Conservation (phyloP, 2,888 invertebrate genomes). For the Chrysopilus asiliformis region DNA sequence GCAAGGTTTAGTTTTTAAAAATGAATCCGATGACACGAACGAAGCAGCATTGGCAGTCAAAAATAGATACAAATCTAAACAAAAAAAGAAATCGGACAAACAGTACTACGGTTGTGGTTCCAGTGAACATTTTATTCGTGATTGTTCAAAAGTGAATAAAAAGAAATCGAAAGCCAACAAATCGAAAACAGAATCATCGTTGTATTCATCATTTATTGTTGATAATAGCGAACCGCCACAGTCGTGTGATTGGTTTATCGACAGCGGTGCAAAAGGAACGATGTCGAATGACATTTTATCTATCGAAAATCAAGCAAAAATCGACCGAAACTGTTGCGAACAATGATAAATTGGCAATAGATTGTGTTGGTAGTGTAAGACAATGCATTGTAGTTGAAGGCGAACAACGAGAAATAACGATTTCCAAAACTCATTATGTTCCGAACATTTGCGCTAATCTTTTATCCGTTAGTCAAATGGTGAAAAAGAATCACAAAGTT, state of each 20-base stretch:
- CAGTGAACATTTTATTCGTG: background rate
- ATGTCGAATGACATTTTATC: too few relatives aligned
- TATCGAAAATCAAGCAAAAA: too few relatives aligned
- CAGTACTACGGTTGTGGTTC: conserved; percentile 11
- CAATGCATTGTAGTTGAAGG: too few relatives aligned
- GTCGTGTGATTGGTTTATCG: too few relatives aligned
- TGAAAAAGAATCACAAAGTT: conserved; percentile 7
- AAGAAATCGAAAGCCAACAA: too few relatives aligned
- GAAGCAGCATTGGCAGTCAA: conserved; percentile 1
- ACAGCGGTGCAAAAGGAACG: too few relatives aligned
- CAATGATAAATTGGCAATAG: too few relatives aligned
- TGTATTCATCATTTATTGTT: too few relatives aligned
- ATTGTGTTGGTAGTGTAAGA: too few relatives aligned
- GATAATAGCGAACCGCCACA: too few relatives aligned
- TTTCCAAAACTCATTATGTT: conserved; percentile 7
- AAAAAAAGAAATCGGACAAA: background rate
- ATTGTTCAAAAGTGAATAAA: background rate
- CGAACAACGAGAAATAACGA: conserved; percentile 7
- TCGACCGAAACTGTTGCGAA: conserved; percentile 8
- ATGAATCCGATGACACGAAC: conserved; percentile 3
- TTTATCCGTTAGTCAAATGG: conserved; percentile 10
- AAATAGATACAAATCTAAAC: background rate
- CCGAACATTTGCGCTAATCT: conserved; percentile 10
- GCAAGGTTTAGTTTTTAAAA: conserved; percentile 9
- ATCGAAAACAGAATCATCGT: too few relatives aligned